Evolutionary conservation across 2,113 vertebrate species (phyloP).

Genomic region (Hippocampus barbouri): DNA sequence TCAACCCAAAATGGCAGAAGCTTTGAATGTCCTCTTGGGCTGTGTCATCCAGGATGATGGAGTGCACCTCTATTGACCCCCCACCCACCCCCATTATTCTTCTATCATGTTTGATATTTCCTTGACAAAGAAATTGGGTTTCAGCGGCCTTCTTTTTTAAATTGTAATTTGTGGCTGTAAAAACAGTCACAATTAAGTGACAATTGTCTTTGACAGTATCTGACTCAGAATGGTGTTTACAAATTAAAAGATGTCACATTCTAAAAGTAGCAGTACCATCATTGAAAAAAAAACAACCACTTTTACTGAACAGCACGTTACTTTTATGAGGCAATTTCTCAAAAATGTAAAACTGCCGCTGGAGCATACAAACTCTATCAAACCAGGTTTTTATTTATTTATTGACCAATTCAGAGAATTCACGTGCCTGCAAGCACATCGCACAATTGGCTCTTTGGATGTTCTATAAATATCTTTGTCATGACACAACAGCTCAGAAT

Average conservation of each 20-base stretch:
- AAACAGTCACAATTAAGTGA: not conserved
- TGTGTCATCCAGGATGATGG: too few relatives aligned
- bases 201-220: not conserved
- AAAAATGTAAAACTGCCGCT: constrained; percentile 1
- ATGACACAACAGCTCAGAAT: constrained; percentile 26
- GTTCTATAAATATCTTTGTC: constrained; percentile 43
- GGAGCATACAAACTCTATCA: not conserved
- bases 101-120: too few relatives aligned
- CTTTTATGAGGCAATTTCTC: not conserved
- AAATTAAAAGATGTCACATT: not conserved
- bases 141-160: too few relatives aligned
- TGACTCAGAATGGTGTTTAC: not conserved
- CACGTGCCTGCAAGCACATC: constrained; percentile 1
- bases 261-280: too few relatives aligned
- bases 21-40: too few relatives aligned
- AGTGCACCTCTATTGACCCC: too few relatives aligned
- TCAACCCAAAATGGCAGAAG: too few relatives aligned
- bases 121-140: too few relatives aligned
- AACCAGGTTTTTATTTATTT: constrained; percentile 29
- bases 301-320: not conserved
- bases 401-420: constrained; percentile 17
- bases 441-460: constrained; percentile 20
- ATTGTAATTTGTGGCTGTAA: not conserved
- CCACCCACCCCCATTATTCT: too few relatives aligned
- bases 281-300: not conserved